Evolutionary conservation across 2,113 vertebrate genomes (phyloP).

Genomic region (Anarrhichthys ocellatus): DNA sequence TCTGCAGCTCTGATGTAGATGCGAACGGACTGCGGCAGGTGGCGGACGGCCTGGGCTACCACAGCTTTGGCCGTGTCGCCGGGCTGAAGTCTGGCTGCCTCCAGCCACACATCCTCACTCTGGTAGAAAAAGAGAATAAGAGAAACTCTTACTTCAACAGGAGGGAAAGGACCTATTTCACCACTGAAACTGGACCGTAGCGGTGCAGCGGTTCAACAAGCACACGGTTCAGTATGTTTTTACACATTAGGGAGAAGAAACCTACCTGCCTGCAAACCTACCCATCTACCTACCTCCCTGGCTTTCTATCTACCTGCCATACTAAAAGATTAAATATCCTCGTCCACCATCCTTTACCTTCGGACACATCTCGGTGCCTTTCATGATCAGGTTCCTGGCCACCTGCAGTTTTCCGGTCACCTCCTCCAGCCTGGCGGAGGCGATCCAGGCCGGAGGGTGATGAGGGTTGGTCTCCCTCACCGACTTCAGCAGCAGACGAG

Average conservation of each 20-base stretch:
- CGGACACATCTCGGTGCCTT: conserved; percentile 98
- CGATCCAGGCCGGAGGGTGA: conserved; percentile 98
- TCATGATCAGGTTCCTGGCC: conserved; percentile 98
- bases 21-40: conserved; percentile 95
- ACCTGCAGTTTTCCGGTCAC: conserved; percentile 98
- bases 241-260: too few relatives aligned
- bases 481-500: conserved; percentile 95
- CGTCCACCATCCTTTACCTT: conserved; percentile 84
- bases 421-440: conserved; percentile 95
- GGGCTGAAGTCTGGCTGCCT: conserved; percentile 95
- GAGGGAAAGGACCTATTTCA: not conserved
- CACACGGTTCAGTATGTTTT: too few relatives aligned
- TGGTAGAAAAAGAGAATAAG: conserved; percentile 60
- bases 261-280: too few relatives aligned
- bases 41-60: conserved; percentile 96
- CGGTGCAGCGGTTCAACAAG: not conserved
- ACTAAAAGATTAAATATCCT: not conserved
- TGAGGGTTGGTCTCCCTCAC: conserved; percentile 98
- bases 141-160: conserved; percentile 1
- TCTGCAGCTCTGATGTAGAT: conserved; percentile 98
- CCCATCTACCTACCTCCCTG: not conserved
- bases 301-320: not conserved
- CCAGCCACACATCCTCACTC: conserved; percentile 99
- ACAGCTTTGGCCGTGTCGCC: conserved; percentile 98
- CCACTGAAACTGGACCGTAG: not conserved